A percentile compares a stretch with the other conserved stretches of the same genome.
These are phyloP conservation scores for Neoarius graeffei DNA, from an alignment of 2,113 vertebrate genomes.

Conservation along the genomic window DNA sequence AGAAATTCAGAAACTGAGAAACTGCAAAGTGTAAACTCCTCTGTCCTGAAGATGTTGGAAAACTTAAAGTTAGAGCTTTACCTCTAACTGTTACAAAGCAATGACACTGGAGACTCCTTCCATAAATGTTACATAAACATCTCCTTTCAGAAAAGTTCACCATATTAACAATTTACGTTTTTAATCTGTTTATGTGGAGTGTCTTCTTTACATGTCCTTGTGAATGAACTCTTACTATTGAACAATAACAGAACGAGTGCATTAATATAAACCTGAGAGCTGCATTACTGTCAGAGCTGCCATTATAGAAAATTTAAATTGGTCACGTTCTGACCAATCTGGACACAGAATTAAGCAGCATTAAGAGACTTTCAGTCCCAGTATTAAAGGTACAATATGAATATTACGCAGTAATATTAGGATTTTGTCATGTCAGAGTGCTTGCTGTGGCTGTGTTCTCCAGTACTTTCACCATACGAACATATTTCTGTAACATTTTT, in stretches of 20 bases:
- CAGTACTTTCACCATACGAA: neutral
- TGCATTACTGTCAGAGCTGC: neutral
- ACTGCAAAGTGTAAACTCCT: neutral
- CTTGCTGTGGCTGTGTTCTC: neutral
- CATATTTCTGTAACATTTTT: neutral
- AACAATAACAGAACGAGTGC: neutral
- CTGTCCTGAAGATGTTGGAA: too few relatives aligned
- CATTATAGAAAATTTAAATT: neutral
- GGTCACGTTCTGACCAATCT: neutral
- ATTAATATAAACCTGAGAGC: neutral
- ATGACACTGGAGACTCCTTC: too few relatives aligned
- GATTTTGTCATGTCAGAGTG: neutral
- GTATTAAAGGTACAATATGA: neutral
- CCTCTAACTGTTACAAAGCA: too few relatives aligned
- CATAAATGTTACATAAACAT: too few relatives aligned
- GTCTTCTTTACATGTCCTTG: too few relatives aligned
- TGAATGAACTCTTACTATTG: neutral
- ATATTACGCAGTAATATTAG: too few relatives aligned
- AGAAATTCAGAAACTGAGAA: neutral
- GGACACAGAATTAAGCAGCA: neutral
- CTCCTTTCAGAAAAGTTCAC: too few relatives aligned
- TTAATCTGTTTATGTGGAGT: neutral
- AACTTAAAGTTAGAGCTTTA: too few relatives aligned
- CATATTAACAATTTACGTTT: too few relatives aligned
- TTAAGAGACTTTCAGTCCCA: neutral